Conservation (phyloP, 2,113 vertebrate species). For the Nesoenas mayeri region DNA sequence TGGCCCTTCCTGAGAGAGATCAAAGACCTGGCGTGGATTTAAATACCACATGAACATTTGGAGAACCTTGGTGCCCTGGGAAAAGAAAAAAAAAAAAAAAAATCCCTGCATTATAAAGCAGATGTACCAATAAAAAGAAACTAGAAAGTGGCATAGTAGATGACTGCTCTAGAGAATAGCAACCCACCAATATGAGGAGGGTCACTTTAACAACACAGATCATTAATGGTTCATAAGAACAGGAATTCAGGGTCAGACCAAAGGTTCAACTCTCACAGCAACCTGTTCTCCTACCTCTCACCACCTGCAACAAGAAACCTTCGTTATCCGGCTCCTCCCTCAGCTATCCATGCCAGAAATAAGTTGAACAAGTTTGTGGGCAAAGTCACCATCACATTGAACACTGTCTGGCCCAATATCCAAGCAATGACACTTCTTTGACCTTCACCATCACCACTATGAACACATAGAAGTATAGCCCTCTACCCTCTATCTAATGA, state of each 20-base stretch:
- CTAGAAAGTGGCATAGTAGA: not conserved
- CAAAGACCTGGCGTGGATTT: conserved; percentile 85
- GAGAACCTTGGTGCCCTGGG: conserved; percentile 82
- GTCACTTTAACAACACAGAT: not conserved
- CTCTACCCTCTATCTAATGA: not conserved
- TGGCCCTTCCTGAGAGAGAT: conserved; percentile 84
- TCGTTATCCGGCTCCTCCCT: not conserved
- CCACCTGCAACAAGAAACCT: not conserved
- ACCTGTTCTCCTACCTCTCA: not conserved
- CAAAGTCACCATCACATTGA: not conserved
- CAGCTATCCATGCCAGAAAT: not conserved
- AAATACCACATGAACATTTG: conserved; percentile 88
- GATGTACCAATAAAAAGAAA: not conserved
- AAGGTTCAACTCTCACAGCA: not conserved
- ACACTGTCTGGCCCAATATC: not conserved
- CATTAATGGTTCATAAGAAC: not conserved
- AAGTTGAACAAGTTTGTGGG: not conserved
- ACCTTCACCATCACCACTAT: not conserved
- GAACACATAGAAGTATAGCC: not conserved
- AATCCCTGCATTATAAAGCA: not conserved
- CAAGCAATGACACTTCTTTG: not conserved
- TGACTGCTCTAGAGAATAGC: not conserved
- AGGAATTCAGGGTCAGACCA: not conserved
- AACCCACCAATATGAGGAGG: not conserved
- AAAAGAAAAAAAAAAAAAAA: not conserved